Conservation (phyloP, 2,113 vertebrate species). For the Xiphophorus maculatus region DNA sequence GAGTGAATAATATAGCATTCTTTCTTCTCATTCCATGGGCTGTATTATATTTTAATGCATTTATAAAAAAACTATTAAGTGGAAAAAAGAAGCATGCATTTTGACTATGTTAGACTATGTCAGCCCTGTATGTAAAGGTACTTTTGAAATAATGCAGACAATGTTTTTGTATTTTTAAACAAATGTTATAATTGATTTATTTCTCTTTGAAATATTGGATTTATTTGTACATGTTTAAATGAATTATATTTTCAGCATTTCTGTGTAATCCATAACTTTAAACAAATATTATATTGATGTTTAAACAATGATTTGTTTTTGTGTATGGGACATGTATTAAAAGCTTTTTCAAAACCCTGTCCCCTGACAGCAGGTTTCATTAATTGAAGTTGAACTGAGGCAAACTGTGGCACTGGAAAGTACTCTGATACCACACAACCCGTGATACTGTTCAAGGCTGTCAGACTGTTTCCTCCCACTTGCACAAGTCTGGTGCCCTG, state of each 20-base stretch:
- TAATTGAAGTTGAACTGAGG: constrained; percentile 9
- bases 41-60: neutral
- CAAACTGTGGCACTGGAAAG: constrained; percentile 32
- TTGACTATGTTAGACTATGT: neutral
- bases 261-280: constrained; percentile 13
- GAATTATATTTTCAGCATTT: neutral
- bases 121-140: neutral
- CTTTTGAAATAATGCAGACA: constrained; percentile 19
- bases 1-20: neutral
- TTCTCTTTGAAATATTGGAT: constrained; percentile 12
- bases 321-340: constrained; percentile 9
- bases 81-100: neutral
- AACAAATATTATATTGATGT: neutral
- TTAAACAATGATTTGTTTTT: constrained; percentile 1
- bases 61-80: neutral
- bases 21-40: neutral
- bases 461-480: constrained; percentile 62
- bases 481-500: constrained; percentile 47
- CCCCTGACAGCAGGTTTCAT: neutral
- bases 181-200: neutral
- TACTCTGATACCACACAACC: constrained; percentile 37
- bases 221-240: constrained; percentile 14
- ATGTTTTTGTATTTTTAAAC: constrained; percentile 20
- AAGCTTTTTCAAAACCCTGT: neutral
- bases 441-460: constrained; percentile 32